These are phyloP conservation scores for Lophotis ruficrista DNA, from an alignment of 2,113 vertebrate species.

Conservation along the genomic window DNA sequence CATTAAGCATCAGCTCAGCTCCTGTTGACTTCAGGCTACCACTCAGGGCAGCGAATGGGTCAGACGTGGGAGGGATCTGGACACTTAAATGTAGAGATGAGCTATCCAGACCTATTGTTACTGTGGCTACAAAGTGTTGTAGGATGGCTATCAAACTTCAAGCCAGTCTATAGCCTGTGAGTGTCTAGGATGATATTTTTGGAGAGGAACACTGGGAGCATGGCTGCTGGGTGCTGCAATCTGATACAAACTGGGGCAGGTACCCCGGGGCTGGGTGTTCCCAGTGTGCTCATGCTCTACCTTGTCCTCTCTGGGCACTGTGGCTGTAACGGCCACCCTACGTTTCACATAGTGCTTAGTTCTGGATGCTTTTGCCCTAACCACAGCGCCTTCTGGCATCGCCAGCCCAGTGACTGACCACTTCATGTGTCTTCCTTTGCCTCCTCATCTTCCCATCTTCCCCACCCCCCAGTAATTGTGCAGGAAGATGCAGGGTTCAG, in stretches of 20 bases:
- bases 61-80: background rate
- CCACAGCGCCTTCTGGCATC: background rate
- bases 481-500: background rate
- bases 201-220: background rate
- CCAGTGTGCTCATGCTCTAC: rapidly evolving
- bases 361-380: background rate
- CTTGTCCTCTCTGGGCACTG: rapidly evolving
- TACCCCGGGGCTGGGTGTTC: background rate
- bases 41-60: background rate
- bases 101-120: background rate
- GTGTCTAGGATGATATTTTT: background rate
- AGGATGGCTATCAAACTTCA: background rate
- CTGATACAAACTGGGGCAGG: background rate
- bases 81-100: background rate
- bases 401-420: background rate
- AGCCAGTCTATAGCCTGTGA: background rate
- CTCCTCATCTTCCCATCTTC: background rate
- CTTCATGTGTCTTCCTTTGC: background rate
- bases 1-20: background rate
- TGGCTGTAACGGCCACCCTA: background rate
- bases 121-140: background rate
- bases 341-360: rapidly evolving
- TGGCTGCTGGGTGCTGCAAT: background rate
- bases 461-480: background rate
- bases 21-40: background rate